Evolutionary conservation across 2,113 vertebrate genomes (phyloP).

Genomic region (Sander lucioperca): DNA sequence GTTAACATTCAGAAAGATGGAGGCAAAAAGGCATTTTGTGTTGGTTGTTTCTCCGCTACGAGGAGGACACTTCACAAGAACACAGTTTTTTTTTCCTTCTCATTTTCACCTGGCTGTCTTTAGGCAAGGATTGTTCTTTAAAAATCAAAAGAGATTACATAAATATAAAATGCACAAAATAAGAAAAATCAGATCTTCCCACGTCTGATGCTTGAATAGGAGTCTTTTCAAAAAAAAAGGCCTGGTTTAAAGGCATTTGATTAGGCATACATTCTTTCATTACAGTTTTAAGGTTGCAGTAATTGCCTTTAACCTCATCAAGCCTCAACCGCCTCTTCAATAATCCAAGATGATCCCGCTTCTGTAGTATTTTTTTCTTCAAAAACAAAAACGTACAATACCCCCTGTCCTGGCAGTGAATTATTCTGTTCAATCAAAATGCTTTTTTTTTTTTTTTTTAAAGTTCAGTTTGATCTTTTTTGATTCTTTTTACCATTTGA

Average conservation of each 20-base stretch:
- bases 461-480: slow-evolving; percentile 41
- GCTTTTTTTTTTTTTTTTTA: slow-evolving; percentile 37
- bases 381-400: slow-evolving; percentile 48
- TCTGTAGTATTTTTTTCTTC: slow-evolving; percentile 21
- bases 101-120: slow-evolving; percentile 67
- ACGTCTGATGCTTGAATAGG: slow-evolving; percentile 63
- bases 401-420: slow-evolving; percentile 72
- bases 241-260: slow-evolving; percentile 81
- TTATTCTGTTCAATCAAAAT: slow-evolving; percentile 49
- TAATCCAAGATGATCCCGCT: slow-evolving; percentile 49
- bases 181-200: slow-evolving; percentile 56
- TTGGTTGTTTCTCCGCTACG: slow-evolving; percentile 76
- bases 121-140: slow-evolving; percentile 67
- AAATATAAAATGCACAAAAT: slow-evolving; percentile 65
- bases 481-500: slow-evolving; percentile 30
- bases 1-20: slow-evolving; percentile 80
- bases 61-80: slow-evolving; percentile 62
- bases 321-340: slow-evolving; percentile 35
- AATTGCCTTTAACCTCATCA: slow-evolving; percentile 39
- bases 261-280: slow-evolving; percentile 82
- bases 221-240: slow-evolving; percentile 68
- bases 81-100: slow-evolving; percentile 60
- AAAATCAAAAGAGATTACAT: slow-evolving; percentile 56
- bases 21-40: slow-evolving; percentile 80
- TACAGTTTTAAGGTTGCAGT: slow-evolving; percentile 67